Percentiles rank a stretch among this genome's conserved stretches.
phyloP scores from a whole-genome alignment of 2,113 vertebrate genomes.

The Psilopsiagon aurifrons region DNA sequence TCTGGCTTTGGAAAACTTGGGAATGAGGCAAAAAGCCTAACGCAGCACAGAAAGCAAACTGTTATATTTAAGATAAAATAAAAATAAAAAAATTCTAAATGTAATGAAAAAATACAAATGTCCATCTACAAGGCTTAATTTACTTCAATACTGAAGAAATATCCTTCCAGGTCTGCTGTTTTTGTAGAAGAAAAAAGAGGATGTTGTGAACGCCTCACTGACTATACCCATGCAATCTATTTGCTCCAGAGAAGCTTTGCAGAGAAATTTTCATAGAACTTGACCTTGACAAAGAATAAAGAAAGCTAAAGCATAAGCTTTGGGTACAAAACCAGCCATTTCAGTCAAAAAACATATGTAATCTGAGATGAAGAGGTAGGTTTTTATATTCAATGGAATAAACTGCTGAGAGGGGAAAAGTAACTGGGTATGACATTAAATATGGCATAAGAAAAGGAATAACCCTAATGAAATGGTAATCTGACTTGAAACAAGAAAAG shows the following conservation, averaged over 20 bases:
- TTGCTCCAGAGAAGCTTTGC: background rate
- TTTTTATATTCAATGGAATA: background rate
- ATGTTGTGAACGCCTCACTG: background rate
- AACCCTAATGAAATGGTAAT: background rate
- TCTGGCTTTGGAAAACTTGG: background rate
- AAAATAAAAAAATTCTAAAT: background rate
- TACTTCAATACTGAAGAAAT: background rate
- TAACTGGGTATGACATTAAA: background rate
- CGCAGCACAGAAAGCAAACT: background rate
- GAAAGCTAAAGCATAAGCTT: background rate
- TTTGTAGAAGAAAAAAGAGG: background rate
- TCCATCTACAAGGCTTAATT: background rate
- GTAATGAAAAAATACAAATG: background rate
- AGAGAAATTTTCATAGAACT: background rate
- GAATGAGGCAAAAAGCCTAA: background rate
- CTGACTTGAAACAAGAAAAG: background rate
- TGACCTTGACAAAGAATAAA: background rate
- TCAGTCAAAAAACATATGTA: background rate
- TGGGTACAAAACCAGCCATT: background rate
- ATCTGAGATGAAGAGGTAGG: background rate
- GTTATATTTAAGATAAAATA: background rate
- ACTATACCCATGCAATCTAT: background rate
- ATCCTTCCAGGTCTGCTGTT: background rate
- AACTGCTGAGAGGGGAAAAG: background rate
- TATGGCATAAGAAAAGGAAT: background rate